These are phyloP conservation scores for Craseonycteris thonglongyai DNA, from an alignment of 2,113 vertebrate genomes.

Conservation along the genomic window DNA sequence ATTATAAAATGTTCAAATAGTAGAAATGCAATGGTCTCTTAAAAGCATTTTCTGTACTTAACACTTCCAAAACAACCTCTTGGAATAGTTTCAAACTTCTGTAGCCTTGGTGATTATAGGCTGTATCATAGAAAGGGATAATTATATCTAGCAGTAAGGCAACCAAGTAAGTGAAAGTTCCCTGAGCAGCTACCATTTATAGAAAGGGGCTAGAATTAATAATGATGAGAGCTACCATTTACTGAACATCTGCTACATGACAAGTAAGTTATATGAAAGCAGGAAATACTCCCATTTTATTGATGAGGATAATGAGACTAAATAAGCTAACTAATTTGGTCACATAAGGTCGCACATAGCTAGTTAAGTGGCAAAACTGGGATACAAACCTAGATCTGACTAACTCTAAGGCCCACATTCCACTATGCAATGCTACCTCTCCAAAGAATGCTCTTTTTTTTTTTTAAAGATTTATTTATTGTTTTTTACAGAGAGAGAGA, in stretches of 20 bases:
- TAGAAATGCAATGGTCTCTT: conserved; percentile 31
- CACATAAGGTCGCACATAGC: not conserved
- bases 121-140: conserved; percentile 9
- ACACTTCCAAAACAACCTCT: conserved; percentile 45
- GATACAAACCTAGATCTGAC: not conserved
- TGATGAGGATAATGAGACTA: not conserved
- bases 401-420: not conserved
- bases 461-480: too few species aligned
- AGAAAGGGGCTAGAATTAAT: conserved; percentile 27
- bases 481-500: too few species aligned
- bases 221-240: not conserved
- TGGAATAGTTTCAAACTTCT: conserved; percentile 46
- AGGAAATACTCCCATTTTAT: not conserved
- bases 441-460: conserved; percentile 11
- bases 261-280: not conserved
- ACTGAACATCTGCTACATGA: conserved; percentile 18
- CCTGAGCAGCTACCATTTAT: not conserved
- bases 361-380: not conserved
- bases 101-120: conserved; percentile 53
- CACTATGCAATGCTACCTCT: not conserved
- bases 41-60: conserved; percentile 39
- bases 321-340: not conserved
- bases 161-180: conserved; percentile 27
- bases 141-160: conserved; percentile 50
- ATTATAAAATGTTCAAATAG: not conserved